These are phyloP conservation scores for Holocentrus rufus DNA, from an alignment of 2,797 vertebrate species.

Conservation along the genomic window DNA sequence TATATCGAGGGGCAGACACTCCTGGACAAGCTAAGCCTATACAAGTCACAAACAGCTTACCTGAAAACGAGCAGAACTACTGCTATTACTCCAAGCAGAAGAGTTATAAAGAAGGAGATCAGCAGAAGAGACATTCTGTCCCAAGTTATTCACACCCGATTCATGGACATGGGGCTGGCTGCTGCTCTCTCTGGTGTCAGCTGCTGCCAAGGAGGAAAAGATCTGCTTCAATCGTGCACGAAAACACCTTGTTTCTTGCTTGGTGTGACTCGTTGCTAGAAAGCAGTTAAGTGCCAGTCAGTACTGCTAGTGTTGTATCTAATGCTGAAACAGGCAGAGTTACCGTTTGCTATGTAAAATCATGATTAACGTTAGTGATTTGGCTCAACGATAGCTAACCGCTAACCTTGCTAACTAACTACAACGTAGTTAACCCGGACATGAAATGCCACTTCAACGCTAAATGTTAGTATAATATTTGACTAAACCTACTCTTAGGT, in stretches of 20 bases:
- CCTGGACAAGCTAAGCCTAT: not conserved
- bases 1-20: not conserved
- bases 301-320: not conserved
- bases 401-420: constrained; percentile 42
- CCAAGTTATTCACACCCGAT: constrained; percentile 69
- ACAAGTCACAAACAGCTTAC: constrained; percentile 59
- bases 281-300: not conserved
- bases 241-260: constrained; percentile 20
- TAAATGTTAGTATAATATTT: not conserved
- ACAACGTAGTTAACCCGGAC: constrained; percentile 31
- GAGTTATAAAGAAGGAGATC: constrained; percentile 64
- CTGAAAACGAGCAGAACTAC: constrained; percentile 71
- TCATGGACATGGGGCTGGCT: constrained; percentile 60
- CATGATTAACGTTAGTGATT: not conserved
- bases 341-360: not conserved
- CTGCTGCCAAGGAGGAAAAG: constrained; percentile 57
- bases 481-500: not conserved
- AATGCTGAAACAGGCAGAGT: not conserved
- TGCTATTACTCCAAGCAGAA: constrained; percentile 59
- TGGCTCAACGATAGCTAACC: constrained; percentile 6
- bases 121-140: constrained; percentile 81
- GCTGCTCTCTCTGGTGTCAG: constrained; percentile 50
- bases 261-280: not conserved
- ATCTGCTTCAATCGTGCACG: constrained; percentile 12
- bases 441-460: constrained; percentile 16